A percentile compares a stretch with the other conserved stretches of the same genome.
Evolutionary conservation across 2,888 invertebrate species (phyloP).

Genomic region (Campopleginae sp.): DNA sequence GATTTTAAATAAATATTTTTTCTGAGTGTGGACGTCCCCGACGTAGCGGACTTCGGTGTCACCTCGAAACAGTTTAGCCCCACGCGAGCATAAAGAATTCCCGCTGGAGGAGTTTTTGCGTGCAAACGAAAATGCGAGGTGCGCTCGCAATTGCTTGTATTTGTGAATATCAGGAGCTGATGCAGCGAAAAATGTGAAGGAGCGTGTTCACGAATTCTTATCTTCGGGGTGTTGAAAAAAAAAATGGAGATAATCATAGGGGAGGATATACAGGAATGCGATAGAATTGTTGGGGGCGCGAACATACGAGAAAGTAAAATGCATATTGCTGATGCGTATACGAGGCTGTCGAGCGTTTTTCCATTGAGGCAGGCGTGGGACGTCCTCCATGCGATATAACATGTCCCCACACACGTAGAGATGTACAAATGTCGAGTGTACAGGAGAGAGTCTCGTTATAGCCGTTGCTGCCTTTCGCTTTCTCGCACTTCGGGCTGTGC

Average conservation of each 20-base stretch:
- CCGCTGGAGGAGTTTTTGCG: background rate
- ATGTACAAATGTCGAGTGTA: background rate
- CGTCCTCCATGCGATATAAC: conserved; percentile 22
- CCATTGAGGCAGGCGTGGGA: conserved; percentile 54
- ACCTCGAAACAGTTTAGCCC: no score
- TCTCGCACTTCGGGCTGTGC: conserved; percentile 37
- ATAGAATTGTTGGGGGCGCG: conserved; percentile 49
- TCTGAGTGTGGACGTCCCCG: no score
- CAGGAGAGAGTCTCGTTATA: conserved; percentile 46
- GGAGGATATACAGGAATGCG: conserved; percentile 32
- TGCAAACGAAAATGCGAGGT: background rate
- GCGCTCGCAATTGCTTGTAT: background rate
- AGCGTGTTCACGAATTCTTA: conserved; percentile 9
- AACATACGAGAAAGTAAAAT: background rate
- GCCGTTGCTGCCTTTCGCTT: conserved; percentile 34
- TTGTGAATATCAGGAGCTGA: conserved; percentile 10
- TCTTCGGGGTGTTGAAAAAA: conserved; percentile 1
- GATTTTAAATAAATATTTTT: no score
- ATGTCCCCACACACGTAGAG: background rate
- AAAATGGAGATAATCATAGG: conserved; percentile 55
- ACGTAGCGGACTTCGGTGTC: no score
- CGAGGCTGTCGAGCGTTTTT: conserved; percentile 42
- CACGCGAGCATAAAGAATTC: conserved; percentile 6
- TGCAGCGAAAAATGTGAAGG: background rate
- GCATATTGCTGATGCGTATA: conserved; percentile 40